Percentiles rank a stretch among this genome's conserved stretches.
These are phyloP conservation scores for Bambusicola thoracicus DNA, from an alignment of 2,113 vertebrate genomes.

Conservation along the genomic window DNA sequence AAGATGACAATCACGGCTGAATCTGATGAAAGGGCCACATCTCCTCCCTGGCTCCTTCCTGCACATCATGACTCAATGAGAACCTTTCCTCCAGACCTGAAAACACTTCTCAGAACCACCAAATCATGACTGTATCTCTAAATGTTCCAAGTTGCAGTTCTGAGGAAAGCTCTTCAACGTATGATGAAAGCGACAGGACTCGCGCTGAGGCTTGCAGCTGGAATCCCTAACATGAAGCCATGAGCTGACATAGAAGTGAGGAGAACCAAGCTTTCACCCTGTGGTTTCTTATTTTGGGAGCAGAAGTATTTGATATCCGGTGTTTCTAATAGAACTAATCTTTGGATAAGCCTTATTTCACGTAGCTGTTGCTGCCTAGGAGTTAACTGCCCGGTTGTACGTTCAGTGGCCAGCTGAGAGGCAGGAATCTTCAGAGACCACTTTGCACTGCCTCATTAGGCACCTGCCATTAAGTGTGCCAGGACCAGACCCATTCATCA, in stretches of 20 bases:
- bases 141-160: conserved; percentile 5
- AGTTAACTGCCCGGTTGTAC: neutral
- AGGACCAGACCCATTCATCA: neutral
- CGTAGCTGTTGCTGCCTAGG: neutral
- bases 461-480: neutral
- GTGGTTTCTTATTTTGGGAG: neutral
- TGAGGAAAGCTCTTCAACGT: conserved; percentile 39
- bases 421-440: neutral
- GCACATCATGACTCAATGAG: neutral
- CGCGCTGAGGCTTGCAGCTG: conserved; percentile 40
- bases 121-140: neutral
- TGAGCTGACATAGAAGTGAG: neutral
- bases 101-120: neutral
- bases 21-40: neutral
- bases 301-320: neutral
- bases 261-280: conserved; percentile 21
- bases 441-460: neutral
- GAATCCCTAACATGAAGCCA: neutral
- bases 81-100: neutral
- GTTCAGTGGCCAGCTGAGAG: neutral
- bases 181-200: conserved; percentile 5
- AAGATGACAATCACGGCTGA: neutral
- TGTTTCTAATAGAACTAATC: conserved; percentile 3
- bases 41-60: neutral
- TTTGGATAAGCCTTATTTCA: neutral